Evolutionary conservation across 2,888 invertebrate genomes (phyloP).

Genomic region (Drosophila diplacantha): DNA sequence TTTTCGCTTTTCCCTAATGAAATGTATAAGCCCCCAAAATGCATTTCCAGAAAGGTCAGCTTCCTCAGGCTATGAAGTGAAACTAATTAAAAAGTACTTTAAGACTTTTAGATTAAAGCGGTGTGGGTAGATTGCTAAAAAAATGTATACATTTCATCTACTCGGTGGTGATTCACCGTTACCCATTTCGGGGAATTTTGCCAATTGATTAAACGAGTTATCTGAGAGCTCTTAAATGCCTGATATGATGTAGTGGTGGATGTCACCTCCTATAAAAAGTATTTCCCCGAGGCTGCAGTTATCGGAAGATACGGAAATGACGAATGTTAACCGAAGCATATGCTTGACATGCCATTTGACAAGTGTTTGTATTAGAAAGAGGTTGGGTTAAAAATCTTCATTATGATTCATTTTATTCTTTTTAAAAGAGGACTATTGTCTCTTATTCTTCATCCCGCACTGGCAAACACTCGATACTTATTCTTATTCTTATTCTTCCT

Average conservation of each 20-base stretch:
- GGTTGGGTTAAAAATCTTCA: background rate
- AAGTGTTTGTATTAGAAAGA: background rate
- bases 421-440: background rate
- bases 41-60: constrained; percentile 6
- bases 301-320: background rate
- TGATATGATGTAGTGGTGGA: constrained; percentile 3
- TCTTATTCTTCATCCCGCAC: no score
- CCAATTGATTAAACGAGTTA: background rate
- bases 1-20: constrained; percentile 32
- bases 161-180: background rate
- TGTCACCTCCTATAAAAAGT: background rate
- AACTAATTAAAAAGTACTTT: constrained; percentile 26
- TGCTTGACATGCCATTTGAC: background rate
- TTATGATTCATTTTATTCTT: no score
- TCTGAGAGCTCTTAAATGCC: background rate
- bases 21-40: constrained; percentile 28
- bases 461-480: background rate
- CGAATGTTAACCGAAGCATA: background rate
- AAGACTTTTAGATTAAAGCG: background rate
- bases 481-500: background rate
- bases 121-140: constrained; percentile 1
- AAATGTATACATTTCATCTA: background rate
- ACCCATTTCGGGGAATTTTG: background rate
- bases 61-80: constrained; percentile 1
- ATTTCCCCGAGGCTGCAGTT: background rate